Conservation (phyloP, 2,888 invertebrate genomes). For the Heliconius aoede region DNA sequence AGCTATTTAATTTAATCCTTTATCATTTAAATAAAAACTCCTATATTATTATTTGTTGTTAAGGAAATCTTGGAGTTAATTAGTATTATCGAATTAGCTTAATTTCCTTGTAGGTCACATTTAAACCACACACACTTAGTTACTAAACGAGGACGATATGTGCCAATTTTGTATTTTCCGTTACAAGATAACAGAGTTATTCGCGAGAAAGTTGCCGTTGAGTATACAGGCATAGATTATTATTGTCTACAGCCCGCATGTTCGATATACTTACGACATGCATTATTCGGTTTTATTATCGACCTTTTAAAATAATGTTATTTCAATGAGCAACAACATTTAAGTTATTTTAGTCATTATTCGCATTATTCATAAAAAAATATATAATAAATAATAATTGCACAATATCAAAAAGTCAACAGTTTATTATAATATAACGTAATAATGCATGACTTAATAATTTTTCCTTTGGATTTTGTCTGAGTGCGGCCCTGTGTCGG, state of each 20-base stretch:
- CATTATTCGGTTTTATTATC: slow-evolving; percentile 45
- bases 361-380: neutral
- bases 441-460: slow-evolving; percentile 45
- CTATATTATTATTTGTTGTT: neutral
- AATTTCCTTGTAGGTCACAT: slow-evolving; percentile 12
- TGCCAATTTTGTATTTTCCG: slow-evolving; percentile 49
- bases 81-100: neutral
- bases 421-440: slow-evolving; percentile 45
- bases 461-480: slow-evolving; percentile 51
- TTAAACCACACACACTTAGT: neutral
- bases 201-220: slow-evolving; percentile 68
- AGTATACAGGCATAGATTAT: slow-evolving; percentile 54
- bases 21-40: neutral
- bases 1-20: neutral
- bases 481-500: slow-evolving; percentile 74
- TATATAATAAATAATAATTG: neutral
- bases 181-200: slow-evolving; percentile 60
- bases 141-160: neutral
- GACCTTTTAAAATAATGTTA: slow-evolving; percentile 18
- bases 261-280: slow-evolving; percentile 53
- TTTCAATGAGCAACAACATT: neutral
- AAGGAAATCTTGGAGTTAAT: slow-evolving; percentile 12
- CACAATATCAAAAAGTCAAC: slow-evolving; percentile 18
- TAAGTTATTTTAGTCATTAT: neutral
- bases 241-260: slow-evolving; percentile 64